phyloP scores from a whole-genome alignment of 2,113 vertebrate species.

The Cyanocitta stelleri region DNA sequence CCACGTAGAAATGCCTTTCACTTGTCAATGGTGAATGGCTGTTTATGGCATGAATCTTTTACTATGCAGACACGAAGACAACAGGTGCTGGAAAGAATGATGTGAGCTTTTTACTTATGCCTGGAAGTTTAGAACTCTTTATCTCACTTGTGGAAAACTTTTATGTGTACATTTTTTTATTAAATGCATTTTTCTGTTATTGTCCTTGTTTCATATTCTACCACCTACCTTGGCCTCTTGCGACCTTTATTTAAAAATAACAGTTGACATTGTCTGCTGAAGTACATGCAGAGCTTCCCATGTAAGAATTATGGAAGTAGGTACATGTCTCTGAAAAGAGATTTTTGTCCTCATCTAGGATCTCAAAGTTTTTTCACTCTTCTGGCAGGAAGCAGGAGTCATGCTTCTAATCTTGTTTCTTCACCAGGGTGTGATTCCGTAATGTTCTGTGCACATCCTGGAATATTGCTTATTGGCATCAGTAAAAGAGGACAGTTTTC shows the following conservation, averaged over 20 bases:
- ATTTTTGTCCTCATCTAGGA: conserved; percentile 2
- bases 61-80: neutral
- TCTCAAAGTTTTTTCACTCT: neutral
- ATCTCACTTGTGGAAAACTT: neutral
- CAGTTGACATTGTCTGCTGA: neutral
- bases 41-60: conserved; percentile 41
- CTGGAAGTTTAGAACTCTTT: conserved; percentile 23
- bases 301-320: neutral
- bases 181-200: neutral
- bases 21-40: conserved; percentile 24
- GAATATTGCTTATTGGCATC: neutral
- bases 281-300: neutral
- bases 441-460: neutral
- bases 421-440: neutral
- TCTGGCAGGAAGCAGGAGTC: neutral
- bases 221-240: neutral
- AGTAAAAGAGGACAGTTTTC: neutral
- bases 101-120: conserved; percentile 20
- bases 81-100: conserved; percentile 51
- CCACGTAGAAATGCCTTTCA: conserved; percentile 24
- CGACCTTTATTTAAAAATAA: neutral
- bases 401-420: neutral
- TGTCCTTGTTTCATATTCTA: neutral
- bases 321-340: neutral
- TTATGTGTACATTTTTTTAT: neutral